phyloP scores from a whole-genome alignment of 2,888 invertebrate species.

The Mythimna pallens region DNA sequence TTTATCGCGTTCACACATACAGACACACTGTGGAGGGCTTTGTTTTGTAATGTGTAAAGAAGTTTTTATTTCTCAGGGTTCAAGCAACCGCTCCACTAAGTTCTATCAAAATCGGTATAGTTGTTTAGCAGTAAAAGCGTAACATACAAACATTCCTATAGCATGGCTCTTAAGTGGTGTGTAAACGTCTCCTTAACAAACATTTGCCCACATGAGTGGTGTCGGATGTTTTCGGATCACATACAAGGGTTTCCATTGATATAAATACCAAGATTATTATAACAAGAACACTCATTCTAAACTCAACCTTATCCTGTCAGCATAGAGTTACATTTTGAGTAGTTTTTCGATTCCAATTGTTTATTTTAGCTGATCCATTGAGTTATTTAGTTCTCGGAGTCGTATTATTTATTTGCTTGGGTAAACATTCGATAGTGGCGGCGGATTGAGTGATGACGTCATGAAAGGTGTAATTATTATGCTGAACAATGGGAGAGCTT shows the following conservation, averaged over 20 bases:
- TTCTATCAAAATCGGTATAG: not conserved
- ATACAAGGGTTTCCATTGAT: constrained; percentile 83
- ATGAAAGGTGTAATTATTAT: constrained; percentile 57
- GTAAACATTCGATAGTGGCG: constrained; percentile 73
- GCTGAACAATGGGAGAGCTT: constrained; percentile 37
- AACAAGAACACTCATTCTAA: constrained; percentile 22
- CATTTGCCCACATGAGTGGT: constrained; percentile 80
- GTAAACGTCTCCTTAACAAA: constrained; percentile 74
- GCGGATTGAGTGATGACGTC: constrained; percentile 73
- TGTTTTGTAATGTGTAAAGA: too few species aligned
- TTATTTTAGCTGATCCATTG: constrained; percentile 79
- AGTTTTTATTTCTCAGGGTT: too few species aligned
- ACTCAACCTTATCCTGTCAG: constrained; percentile 40
- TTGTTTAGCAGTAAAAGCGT: not conserved
- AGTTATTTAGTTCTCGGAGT: constrained; percentile 72
- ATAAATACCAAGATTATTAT: constrained; percentile 67
- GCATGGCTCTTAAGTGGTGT: constrained; percentile 38
- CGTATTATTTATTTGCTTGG: constrained; percentile 78
- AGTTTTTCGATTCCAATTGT: constrained; percentile 63
- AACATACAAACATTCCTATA: constrained; percentile 2
- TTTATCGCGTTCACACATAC: too few species aligned
- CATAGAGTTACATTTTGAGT: constrained; percentile 30
- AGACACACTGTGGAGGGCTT: too few species aligned
- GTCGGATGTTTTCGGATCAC: constrained; percentile 84
- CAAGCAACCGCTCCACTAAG: not conserved